Evolutionary conservation across 2,113 vertebrate genomes (phyloP).

Genomic region (Megaleporinus macrocephalus): DNA sequence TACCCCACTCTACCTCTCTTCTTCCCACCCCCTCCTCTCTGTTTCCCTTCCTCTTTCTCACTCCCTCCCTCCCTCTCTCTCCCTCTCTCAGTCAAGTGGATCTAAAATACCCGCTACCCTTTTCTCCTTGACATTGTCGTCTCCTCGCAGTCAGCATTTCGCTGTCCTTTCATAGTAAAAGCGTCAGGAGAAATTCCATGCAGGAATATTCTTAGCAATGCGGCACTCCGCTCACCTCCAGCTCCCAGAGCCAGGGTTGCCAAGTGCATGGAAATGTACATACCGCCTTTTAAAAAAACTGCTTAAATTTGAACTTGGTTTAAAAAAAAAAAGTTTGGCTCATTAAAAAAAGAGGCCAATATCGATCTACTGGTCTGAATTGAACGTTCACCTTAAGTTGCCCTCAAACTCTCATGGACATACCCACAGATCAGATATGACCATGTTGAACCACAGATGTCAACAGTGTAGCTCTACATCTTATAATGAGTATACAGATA

Average conservation of each 20-base stretch:
- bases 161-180: slow-evolving; percentile 98
- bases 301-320: no score
- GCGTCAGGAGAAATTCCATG: slow-evolving; percentile 80
- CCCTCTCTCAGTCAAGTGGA: slow-evolving; percentile 81
- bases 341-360: neutral
- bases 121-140: slow-evolving; percentile 86
- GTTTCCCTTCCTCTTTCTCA: slow-evolving; percentile 30
- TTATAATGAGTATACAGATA: no score
- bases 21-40: slow-evolving; percentile 38
- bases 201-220: slow-evolving; percentile 79
- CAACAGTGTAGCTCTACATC: no score
- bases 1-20: slow-evolving; percentile 42
- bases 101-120: slow-evolving; percentile 99
- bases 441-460: no score
- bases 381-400: no score
- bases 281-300: neutral
- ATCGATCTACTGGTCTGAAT: no score
- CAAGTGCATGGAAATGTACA: neutral
- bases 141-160: slow-evolving; percentile 77
- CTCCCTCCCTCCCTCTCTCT: slow-evolving; percentile 61
- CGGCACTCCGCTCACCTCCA: slow-evolving; percentile 50
- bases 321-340: no score
- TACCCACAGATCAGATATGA: no score
- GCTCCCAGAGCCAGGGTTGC: neutral
- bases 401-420: no score